phyloP scores from a whole-genome alignment of 92 coral and sea anemone species.

The Diadumene lineata region DNA sequence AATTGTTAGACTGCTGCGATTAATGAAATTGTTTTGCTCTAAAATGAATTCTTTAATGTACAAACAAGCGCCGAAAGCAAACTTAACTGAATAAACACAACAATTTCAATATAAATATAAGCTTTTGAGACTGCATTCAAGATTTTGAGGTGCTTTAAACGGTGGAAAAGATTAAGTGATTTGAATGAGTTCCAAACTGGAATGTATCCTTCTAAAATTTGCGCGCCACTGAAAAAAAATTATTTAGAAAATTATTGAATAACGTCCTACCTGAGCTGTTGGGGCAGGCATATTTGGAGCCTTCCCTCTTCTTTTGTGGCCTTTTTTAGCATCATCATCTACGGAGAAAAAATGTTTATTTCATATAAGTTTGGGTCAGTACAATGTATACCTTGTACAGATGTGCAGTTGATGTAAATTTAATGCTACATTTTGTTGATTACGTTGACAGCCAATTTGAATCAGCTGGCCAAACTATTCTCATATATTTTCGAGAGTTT shows the following conservation, averaged over 20 bases:
- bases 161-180: neutral
- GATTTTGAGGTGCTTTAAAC: neutral
- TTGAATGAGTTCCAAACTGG: neutral
- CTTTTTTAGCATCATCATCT: constrained; percentile 79
- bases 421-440: constrained; percentile 3
- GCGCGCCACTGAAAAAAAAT: neutral
- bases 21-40: neutral
- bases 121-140: neutral
- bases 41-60: neutral
- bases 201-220: neutral
- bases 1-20: no score
- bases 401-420: constrained; percentile 53
- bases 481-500: neutral
- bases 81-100: constrained; percentile 5
- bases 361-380: neutral
- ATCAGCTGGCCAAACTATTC: neutral
- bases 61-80: neutral
- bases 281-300: constrained; percentile 63
- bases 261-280: constrained; percentile 55
- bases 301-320: constrained; percentile 63
- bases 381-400: neutral
- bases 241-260: neutral
- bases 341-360: neutral
- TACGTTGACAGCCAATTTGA: neutral
- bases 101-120: neutral